A percentile compares a stretch with the other conserved stretches of the same genome.
Evolutionary conservation across 1,140 invertebrate species (phyloP).

Genomic region (Colletes latitarsis): DNA sequence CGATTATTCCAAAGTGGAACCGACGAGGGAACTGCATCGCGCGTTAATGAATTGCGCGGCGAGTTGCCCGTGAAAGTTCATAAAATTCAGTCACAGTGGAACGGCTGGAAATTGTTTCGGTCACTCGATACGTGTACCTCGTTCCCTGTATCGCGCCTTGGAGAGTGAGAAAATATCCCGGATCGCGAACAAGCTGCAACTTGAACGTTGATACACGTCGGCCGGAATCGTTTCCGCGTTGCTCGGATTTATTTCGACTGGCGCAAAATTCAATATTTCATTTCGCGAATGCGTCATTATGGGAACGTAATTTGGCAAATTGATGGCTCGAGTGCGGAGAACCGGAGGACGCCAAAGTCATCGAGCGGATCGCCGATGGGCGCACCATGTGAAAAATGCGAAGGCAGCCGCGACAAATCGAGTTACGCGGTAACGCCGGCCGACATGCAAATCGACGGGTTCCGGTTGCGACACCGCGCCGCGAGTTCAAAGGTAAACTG

Average conservation of each 20-base stretch:
- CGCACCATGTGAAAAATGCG: slow-evolving; percentile 39
- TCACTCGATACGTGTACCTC: slow-evolving; percentile 9
- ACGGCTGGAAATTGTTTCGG: slow-evolving; percentile 21
- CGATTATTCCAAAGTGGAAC: slow-evolving; percentile 14
- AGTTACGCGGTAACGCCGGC: slow-evolving; percentile 38
- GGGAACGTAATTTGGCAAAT: background rate
- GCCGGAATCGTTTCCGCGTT: background rate
- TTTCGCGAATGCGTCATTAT: background rate
- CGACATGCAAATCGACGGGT: slow-evolving; percentile 51
- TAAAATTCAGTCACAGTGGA: slow-evolving; percentile 27
- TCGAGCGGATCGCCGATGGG: slow-evolving; percentile 11
- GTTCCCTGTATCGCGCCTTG: background rate
- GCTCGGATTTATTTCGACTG: slow-evolving; percentile 10
- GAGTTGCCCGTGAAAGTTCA: slow-evolving; percentile 19
- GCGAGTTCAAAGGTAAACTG: slow-evolving; percentile 1
- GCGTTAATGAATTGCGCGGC: slow-evolving; percentile 5
- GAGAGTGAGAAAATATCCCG: background rate
- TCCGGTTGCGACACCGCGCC: background rate
- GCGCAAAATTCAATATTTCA: background rate
- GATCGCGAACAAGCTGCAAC: background rate
- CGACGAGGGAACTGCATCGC: slow-evolving; percentile 26
- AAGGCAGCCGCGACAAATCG: slow-evolving; percentile 51
- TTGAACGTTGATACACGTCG: slow-evolving; percentile 19
- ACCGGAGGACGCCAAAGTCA: background rate
- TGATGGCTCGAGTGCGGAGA: background rate